Conservation (phyloP, 2,113 vertebrate genomes). For the Micronycteris hirsuta region DNA sequence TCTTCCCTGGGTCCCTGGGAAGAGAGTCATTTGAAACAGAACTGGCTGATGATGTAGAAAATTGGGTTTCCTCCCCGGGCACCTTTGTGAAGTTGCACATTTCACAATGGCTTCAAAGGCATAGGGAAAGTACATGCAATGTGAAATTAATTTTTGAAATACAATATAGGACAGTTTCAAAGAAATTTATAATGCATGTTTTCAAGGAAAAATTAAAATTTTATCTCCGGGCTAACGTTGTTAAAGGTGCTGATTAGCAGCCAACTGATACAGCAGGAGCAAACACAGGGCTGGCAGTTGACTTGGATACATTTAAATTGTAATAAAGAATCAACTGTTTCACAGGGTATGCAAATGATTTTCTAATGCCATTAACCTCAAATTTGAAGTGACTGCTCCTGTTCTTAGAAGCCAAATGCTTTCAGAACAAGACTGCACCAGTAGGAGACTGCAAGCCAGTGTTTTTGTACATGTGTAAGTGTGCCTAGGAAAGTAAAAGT, state of each 20-base stretch:
- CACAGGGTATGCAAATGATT: not conserved
- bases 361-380: not conserved
- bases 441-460: not conserved
- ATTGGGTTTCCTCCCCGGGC: not conserved
- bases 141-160: slow-evolving; percentile 2
- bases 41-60: not conserved
- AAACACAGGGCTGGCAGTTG: not conserved
- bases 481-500: not conserved
- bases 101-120: not conserved
- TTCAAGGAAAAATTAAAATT: slow-evolving; percentile 32
- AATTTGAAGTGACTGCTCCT: not conserved
- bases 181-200: not conserved
- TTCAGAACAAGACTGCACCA: not conserved
- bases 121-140: not conserved
- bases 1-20: not conserved
- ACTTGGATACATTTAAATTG: not conserved
- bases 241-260: not conserved
- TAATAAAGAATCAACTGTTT: not conserved
- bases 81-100: not conserved
- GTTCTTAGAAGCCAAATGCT: not conserved
- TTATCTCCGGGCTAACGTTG: not conserved
- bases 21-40: not conserved
- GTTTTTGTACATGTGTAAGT: not conserved
- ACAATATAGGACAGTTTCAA: not conserved
- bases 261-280: not conserved